A percentile compares a stretch with the other conserved stretches of the same genome.
Evolutionary conservation across 2,797 vertebrate species (phyloP).

Genomic region (Picus viridis): DNA sequence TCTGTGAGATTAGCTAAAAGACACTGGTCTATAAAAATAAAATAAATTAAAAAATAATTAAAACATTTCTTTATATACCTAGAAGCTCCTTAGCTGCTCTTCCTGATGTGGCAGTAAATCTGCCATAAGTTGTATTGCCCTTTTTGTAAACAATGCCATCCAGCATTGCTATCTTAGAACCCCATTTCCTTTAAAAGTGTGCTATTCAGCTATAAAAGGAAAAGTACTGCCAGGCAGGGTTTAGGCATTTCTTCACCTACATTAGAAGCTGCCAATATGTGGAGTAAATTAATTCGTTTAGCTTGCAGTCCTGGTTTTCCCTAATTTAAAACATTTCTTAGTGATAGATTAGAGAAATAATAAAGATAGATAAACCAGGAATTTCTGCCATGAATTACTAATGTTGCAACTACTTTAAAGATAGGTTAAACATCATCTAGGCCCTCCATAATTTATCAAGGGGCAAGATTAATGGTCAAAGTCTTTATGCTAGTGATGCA

Average conservation of each 20-base stretch:
- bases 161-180: not conserved
- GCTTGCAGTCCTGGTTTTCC: not conserved
- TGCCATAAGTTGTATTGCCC: not conserved
- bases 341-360: not conserved
- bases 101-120: not conserved
- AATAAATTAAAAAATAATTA: not conserved
- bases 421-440: not conserved
- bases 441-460: not conserved
- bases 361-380: not conserved
- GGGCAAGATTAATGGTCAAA: not conserved
- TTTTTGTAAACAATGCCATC: not conserved
- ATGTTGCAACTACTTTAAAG: not conserved
- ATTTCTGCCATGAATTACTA: not conserved
- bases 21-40: not conserved
- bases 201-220: not conserved
- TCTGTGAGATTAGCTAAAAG: not conserved
- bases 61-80: not conserved
- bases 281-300: not conserved
- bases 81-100: not conserved
- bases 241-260: not conserved
- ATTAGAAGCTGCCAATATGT: not conserved
- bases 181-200: not conserved
- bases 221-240: not conserved
- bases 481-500: not conserved
- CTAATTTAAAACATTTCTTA: not conserved